Evolutionary conservation across 2,888 invertebrate species (phyloP), one percentile per base, ranked within the genome.

Genomic region (Drosophila anceps): DNA sequence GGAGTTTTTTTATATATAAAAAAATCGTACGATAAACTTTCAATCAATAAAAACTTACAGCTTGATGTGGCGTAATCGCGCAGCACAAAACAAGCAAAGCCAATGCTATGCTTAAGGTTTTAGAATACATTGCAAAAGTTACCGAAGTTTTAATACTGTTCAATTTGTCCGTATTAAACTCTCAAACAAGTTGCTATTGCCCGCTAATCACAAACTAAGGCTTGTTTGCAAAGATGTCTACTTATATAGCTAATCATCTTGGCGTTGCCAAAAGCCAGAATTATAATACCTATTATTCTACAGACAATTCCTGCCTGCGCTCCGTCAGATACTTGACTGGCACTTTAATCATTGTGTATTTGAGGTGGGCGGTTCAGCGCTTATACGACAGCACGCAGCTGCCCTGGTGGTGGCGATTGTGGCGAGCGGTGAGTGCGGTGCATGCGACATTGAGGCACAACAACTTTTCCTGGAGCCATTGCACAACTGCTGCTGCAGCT

Each of bases 311-410:
- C 43, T 92, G 63, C 87, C 92, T 70, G 92, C 93, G 35, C 84
- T 93, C 50, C 91, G 92, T 46, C 92, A 92, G 71, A 85, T 92
- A 84, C 81, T 93, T 48, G 91, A 93, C 76, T 93, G 93, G 92
- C 93, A 93, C 72, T 92, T 88, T 84, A 90, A 93, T 83, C 90
- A 92, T 87, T 87, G 91, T 55, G 81, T 88, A 67, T 92, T 91
- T 68, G 91, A 92, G 61, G 79, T 90, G 79, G 92, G 92, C 81
- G 92, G 91, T 46, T 87, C 92, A 37, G 90, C 87, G 66, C 78
- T 93, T 41, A 88, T 93, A 58, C 86, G 92, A 18, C 93, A 93
- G 72, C 93, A 93, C 91, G 93, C 93, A 79, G 82, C 93, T 41
- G 92, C 93, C 9, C 54, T 93, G 43, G 62, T 93, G 13, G 82